Conservation (phyloP, 2,797 vertebrate genomes). For the Meda fulgida region DNA sequence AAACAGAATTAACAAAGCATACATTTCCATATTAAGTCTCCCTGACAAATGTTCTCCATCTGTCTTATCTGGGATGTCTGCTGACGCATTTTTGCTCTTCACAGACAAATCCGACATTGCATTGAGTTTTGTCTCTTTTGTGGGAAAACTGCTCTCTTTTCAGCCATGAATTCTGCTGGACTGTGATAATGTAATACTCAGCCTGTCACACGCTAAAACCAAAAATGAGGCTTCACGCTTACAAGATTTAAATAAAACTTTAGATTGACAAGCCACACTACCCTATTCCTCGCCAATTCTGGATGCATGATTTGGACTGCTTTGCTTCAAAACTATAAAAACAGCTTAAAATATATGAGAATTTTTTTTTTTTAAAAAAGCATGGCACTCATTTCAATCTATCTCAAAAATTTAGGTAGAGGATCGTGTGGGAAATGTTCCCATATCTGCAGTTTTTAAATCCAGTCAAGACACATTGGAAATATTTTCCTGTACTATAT, state of each 20-base stretch:
- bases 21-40: conserved; percentile 16
- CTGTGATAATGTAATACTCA: conserved; percentile 49
- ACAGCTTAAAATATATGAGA: background rate
- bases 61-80: conserved; percentile 25
- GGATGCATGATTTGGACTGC: conserved; percentile 11
- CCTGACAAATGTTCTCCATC: conserved; percentile 34
- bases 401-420: background rate
- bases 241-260: conserved; percentile 21
- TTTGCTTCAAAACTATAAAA: background rate
- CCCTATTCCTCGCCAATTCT: background rate
- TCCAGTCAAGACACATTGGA: background rate
- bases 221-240: conserved; percentile 17
- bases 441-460: background rate
- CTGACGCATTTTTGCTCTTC: conserved; percentile 28
- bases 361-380: too few relatives aligned
- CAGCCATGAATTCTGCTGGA: conserved; percentile 27
- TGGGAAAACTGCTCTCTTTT: conserved; percentile 32
- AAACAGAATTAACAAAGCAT: conserved; percentile 4
- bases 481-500: background rate
- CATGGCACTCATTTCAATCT: background rate
- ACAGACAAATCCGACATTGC: conserved; percentile 28
- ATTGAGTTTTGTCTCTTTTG: conserved; percentile 34
- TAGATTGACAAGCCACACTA: conserved; percentile 46
- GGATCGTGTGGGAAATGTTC: background rate
- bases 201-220: conserved; percentile 44